Base-by-base conservation (phyloP, 2,797 vertebrate species). In the Spinus pinus region DNA sequence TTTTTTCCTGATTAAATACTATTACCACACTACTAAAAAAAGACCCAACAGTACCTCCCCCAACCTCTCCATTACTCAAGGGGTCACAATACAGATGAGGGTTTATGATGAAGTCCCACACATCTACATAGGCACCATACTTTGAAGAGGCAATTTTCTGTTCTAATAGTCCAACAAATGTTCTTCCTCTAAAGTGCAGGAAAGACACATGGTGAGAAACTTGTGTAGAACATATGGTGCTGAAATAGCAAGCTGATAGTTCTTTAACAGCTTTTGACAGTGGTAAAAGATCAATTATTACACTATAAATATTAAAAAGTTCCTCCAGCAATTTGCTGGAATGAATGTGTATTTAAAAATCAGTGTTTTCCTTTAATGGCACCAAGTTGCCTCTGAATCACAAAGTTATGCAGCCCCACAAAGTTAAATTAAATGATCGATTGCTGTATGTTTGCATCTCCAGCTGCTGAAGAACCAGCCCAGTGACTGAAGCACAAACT, bases 231-330 rank as follows among this genome's bases (percentile, higher is more conserved):
- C 97, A 98, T 96, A 98, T 97, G 97, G 97, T 95, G 91, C 94
- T 96, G 94, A 96, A 97, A 96, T 66, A 96, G 95, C 93, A 98
- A 97, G 92, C 86, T 93, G 94, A 86, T 97, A 96, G 95, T 84
- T 81, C 97, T 97, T 97, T 95, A 97, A 96, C 95, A 97, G 93
- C 89, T 96, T 96, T 95, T 97, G 97, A 97, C 93, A 95, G 96
- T 97, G 83, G 94, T 96, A 97, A 98, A 95, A 97, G 94, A 98
- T 97, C 97, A 96, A 96, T 96, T 97, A 97, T 96, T 96, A 74
- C 91, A 95, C 93, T 75, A 97, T 97, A 97, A 97, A 97, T 97
- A 96, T 96, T 97, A 97, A 97, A 96, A 97, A 89, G 56, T 79
- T 97, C 87, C 81, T 90, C 91, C 94, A 94, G 73, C 61, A 80